A percentile compares a stretch with the other conserved stretches of the same genome.
Conservation (phyloP, 2,113 vertebrate genomes). For the Holacanthus passer region DNA sequence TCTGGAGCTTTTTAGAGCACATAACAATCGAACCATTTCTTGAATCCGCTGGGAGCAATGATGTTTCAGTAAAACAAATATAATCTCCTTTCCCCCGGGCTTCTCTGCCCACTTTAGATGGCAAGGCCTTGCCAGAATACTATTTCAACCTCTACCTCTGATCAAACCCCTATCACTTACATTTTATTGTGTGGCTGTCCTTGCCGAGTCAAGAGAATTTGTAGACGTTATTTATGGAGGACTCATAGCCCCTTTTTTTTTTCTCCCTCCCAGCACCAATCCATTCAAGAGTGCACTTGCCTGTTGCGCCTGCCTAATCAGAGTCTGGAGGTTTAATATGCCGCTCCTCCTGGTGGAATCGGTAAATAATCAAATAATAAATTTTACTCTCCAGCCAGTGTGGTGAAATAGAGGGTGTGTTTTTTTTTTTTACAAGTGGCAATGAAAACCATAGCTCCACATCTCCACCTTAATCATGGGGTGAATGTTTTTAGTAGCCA, state of each 20-base stretch:
- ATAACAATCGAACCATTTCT: background rate
- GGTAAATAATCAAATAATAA: constrained; percentile 46
- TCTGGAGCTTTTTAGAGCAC: background rate
- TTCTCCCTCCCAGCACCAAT: constrained; percentile 6
- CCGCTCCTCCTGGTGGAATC: constrained; percentile 21
- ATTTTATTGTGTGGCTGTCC: constrained; percentile 47
- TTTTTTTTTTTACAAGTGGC: constrained; percentile 7
- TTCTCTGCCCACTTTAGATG: constrained; percentile 34
- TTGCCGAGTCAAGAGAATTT: constrained; percentile 43
- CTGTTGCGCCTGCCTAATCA: constrained; percentile 43
- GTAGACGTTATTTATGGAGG: constrained; percentile 52
- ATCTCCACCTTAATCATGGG: constrained; percentile 37
- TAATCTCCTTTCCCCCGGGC: background rate
- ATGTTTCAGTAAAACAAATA: constrained; percentile 32
- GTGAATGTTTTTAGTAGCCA: constrained; percentile 48
- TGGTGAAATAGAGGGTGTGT: background rate
- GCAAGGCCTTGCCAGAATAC: constrained; percentile 27
- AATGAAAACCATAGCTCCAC: constrained; percentile 13
- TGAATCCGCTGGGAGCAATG: constrained; percentile 3
- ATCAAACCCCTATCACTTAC: constrained; percentile 62
- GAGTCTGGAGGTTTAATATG: constrained; percentile 38
- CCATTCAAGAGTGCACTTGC: constrained; percentile 32
- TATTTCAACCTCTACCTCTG: constrained; percentile 44
- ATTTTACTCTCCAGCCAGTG: constrained; percentile 3
- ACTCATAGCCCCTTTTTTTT: background rate